Evolutionary conservation across 2,888 invertebrate genomes (phyloP), one percentile per base, ranked within the genome.

Genomic region (Tenthredo distinguenda): DNA sequence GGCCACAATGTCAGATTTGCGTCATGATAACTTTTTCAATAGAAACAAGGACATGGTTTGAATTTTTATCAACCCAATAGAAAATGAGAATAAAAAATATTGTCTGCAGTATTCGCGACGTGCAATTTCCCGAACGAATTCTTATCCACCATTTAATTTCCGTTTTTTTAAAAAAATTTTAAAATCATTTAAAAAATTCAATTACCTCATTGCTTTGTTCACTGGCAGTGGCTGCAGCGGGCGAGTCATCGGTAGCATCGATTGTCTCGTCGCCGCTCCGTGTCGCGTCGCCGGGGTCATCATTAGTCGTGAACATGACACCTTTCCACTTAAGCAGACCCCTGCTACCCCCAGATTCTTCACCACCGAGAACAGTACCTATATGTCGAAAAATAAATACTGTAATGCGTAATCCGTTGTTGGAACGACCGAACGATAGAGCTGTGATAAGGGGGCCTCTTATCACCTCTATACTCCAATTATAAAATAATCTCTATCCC

Each of bases 291-390:
- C 91, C 92, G 74, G 91, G 94, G 88, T 95, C 95, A 88, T 95
- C 95, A 87, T 96, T 96, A 4, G 96, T 96, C 26, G 96, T 96
- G 90, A 97, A 95, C 87, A 96, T 96, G 74, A 96, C 96, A 79
- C 96, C 97, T 93, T 97, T 97, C 97, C 97, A 97, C 94, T 97
- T 97, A 89, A 96, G 95, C 90, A 97, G 94, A 81, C 96, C 95
- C 88, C 95, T 94, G 85, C 92, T 93, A 77, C 93, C 95, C 26
- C 91, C 95, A 92, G 94, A 92, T 87, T 94, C 94, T 37, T 94
- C 93, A 6, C 88, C 90, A 55, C 91, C 92, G 85, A 92, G 87
- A 83, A 92, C 87, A 89, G 91, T 92, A 72, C 92, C 92, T 93
- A 87, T 40, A 62, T 4, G 21, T 50, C 2, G 18, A 77, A 55